Percentiles rank a stretch among this genome's conserved stretches.
Conservation (phyloP, 2,113 vertebrate species). For the Passerina amoena region DNA sequence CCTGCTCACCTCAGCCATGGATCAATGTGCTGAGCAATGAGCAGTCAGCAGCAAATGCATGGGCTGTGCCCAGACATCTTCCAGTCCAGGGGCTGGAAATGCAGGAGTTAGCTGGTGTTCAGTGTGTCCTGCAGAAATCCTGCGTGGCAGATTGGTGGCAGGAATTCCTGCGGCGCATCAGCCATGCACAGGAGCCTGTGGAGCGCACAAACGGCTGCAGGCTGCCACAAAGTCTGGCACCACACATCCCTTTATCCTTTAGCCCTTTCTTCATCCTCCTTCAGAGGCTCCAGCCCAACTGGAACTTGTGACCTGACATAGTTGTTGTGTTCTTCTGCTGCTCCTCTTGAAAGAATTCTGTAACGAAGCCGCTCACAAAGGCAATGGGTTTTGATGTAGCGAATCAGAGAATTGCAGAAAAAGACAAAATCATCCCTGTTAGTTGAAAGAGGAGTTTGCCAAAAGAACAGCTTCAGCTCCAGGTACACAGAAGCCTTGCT, state of each 20-base stretch:
- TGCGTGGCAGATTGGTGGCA: not conserved
- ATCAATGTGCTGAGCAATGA: conserved; percentile 10
- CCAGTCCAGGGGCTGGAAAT: not conserved
- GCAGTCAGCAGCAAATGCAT: not conserved
- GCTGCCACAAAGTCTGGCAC: not conserved
- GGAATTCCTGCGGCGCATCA: not conserved
- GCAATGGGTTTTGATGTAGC: not conserved
- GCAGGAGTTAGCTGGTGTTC: not conserved
- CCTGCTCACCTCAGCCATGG: not conserved
- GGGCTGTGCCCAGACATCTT: not conserved
- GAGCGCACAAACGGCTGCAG: not conserved
- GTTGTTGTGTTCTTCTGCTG: not conserved
- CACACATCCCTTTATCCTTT: not conserved
- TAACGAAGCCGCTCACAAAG: not conserved
- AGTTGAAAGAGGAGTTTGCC: conserved; percentile 10
- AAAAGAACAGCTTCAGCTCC: conserved; percentile 13
- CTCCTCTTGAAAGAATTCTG: not conserved
- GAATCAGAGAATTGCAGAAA: not conserved
- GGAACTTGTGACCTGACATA: not conserved
- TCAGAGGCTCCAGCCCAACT: not conserved
- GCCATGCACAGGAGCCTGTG: not conserved
- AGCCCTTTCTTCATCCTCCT: not conserved
- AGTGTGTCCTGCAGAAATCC: not conserved
- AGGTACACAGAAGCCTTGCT: not conserved
- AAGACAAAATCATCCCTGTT: not conserved